Evolutionary conservation across 92 coral and sea anemone genomes (phyloP), one percentile per base, ranked within the genome.

Genomic region (Actinostola sp.): DNA sequence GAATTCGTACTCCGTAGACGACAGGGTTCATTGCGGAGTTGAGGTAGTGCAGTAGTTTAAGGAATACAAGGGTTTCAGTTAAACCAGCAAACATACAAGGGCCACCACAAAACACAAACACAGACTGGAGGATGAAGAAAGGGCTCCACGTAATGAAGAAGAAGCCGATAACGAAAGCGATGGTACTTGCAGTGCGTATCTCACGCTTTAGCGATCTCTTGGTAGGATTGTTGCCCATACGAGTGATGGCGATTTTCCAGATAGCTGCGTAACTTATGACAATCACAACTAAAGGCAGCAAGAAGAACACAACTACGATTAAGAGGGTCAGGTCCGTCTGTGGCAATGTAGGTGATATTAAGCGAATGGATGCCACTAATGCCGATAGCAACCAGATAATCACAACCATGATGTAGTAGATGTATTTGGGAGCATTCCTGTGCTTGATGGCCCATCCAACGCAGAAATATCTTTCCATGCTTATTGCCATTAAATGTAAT

Each of bases 361-460:
- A 64, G 17, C 74, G 72, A 1, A 89, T 39, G 2, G 84, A 80
- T 7, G 92, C 88, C 11, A 86, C 96, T 24, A 89, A 35, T 11
- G 86, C 91, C 1, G 96, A 89, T 15, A 87, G 36, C 29, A 82
- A 43, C 96, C 96, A 89, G 8, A 89, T 89, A 38, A 87, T 20
- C n/a, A 73, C 76, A 78, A 90, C 58, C 23, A 77, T 89, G 36
- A 90, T 79, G 71, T 89, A 89, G 73, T 89, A 89, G 42, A 89
- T 71, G 59, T 89, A 73, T 35, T 73, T 80, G 19, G 91, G 88
- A 26, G 78, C 73, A 74, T 89, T 89, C 4, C 96, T 86, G 55
- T 86, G 96, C 52, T 79, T 90, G 33, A 90, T 84, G 8, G 96
- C 96, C 96, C 96, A 90, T 2, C 92, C 96, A 9, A 90, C 96